These are phyloP conservation scores for Chelonus formosanus DNA, from an alignment of 2,888 invertebrate species.

Conservation along the genomic window DNA sequence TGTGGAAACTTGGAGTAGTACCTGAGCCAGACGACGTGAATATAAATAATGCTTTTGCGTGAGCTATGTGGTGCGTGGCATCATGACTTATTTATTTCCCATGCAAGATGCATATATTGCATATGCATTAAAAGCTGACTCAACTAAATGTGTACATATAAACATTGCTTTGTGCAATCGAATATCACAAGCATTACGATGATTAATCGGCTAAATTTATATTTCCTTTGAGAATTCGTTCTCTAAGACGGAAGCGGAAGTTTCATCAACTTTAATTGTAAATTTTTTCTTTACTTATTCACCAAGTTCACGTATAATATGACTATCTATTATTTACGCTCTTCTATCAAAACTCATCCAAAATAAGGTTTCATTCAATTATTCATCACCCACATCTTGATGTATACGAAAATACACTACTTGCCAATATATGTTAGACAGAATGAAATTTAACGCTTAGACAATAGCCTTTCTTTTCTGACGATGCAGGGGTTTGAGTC, in stretches of 20 bases:
- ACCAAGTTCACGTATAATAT: background rate
- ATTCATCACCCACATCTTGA: no score
- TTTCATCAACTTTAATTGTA: constrained; percentile 8
- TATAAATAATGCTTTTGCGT: constrained; percentile 45
- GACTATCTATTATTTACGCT: background rate
- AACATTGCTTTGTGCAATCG: constrained; percentile 7
- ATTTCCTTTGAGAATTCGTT: background rate
- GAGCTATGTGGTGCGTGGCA: constrained; percentile 56
- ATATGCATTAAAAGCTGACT: constrained; percentile 21
- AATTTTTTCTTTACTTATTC: constrained; percentile 10
- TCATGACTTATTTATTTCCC: constrained; percentile 55
- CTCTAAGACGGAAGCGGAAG: constrained; percentile 26
- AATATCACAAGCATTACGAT: constrained; percentile 17
- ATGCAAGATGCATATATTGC: constrained; percentile 26
- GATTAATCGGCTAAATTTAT: constrained; percentile 18
- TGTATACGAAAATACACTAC: no score
- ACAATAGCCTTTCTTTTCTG: constrained; percentile 56
- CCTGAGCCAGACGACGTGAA: constrained; percentile 1
- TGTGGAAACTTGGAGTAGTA: constrained; percentile 21
- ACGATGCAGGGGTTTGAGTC: constrained; percentile 42
- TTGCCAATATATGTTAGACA: no score
- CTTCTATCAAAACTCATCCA: no score
- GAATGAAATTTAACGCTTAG: constrained; percentile 59
- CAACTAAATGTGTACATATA: constrained; percentile 6
- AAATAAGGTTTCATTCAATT: no score